These are phyloP conservation scores for Xestia xanthographa DNA, from an alignment of 2,888 invertebrate genomes.

Conservation along the genomic window DNA sequence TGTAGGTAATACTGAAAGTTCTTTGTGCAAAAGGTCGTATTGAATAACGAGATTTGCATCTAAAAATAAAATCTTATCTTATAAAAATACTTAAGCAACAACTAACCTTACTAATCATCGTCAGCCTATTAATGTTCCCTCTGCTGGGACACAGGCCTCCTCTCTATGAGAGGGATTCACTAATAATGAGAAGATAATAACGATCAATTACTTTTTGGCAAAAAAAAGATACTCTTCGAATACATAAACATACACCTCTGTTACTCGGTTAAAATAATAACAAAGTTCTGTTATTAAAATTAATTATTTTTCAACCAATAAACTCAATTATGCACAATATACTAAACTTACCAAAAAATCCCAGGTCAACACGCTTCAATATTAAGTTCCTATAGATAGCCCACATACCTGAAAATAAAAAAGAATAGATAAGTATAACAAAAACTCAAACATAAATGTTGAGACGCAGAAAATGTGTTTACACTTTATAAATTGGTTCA, in stretches of 20 bases:
- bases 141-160: too few species aligned
- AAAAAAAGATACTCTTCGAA: neutral
- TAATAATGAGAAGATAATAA: neutral
- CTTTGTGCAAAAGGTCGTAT: neutral
- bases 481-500: neutral
- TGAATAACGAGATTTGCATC: neutral
- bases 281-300: neutral
- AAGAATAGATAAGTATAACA: neutral
- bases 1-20: slow-evolving; percentile 19
- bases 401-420: slow-evolving; percentile 54
- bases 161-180: too few species aligned
- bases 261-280: neutral
- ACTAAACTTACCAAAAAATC: slow-evolving; percentile 19
- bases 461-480: too few species aligned
- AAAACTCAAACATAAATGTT: neutral
- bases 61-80: neutral
- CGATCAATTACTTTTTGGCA: neutral
- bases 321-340: neutral
- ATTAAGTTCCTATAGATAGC: neutral
- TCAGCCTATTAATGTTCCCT: too few species aligned
- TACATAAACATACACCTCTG: neutral
- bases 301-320: neutral
- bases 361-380: neutral
- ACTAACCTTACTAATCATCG: neutral
- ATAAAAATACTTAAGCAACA: neutral